These are phyloP conservation scores for Eupithecia vulgata DNA, from an alignment of 2,888 invertebrate genomes.

Conservation along the genomic window DNA sequence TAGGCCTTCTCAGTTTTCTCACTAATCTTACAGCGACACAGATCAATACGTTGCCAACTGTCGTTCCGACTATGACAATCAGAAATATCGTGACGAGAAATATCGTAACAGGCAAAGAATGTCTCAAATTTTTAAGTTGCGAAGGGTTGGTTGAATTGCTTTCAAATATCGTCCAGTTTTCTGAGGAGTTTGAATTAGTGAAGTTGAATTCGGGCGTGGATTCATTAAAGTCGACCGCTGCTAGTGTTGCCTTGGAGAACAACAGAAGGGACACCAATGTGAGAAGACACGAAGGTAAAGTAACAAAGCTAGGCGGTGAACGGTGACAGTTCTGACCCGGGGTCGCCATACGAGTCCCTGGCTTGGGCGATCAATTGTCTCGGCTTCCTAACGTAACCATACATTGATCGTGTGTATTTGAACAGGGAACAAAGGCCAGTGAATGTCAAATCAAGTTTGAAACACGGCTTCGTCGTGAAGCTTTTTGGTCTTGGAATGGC, in stretches of 20 bases:
- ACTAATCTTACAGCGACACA: constrained; percentile 98
- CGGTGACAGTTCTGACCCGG: constrained; percentile 72
- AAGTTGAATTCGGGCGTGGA: constrained; percentile 57
- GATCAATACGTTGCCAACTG: constrained; percentile 95
- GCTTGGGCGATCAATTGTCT: constrained; percentile 69
- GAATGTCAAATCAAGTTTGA: constrained; percentile 71
- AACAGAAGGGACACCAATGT: constrained; percentile 72
- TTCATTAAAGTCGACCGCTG: constrained; percentile 66
- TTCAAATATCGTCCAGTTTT: constrained; percentile 70
- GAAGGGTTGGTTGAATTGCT: constrained; percentile 60
- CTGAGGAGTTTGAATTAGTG: constrained; percentile 63
- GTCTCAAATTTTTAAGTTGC: constrained; percentile 75
- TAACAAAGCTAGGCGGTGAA: constrained; percentile 83
- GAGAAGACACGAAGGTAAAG: constrained; percentile 82
- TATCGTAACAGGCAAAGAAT: constrained; percentile 82
- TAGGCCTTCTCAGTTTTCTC: constrained; percentile 93
- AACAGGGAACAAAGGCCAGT: constrained; percentile 45
- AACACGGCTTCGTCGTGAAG: constrained; percentile 72
- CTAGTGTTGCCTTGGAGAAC: constrained; percentile 60
- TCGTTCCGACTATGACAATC: constrained; percentile 90
- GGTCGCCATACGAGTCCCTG: constrained; percentile 83
- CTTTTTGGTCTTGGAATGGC: constrained; percentile 68
- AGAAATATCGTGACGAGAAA: constrained; percentile 89
- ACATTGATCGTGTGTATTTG: constrained; percentile 70
- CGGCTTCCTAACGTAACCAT: constrained; percentile 73